phyloP scores from a whole-genome alignment of 2,888 invertebrate species.

The Agrenia bidenticulata region DNA sequence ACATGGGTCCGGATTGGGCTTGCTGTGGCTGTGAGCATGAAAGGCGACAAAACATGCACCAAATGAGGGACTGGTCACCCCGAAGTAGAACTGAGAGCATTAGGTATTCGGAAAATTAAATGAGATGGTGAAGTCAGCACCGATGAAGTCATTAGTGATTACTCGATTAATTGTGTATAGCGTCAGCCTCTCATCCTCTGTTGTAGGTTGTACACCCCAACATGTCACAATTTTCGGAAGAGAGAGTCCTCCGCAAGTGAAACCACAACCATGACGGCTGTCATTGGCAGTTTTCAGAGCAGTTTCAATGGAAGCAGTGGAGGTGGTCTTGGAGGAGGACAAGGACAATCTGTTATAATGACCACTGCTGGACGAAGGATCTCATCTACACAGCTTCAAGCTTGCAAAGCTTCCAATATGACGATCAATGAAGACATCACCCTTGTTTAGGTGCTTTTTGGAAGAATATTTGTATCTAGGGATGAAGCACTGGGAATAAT shows the following conservation, averaged over 20 bases:
- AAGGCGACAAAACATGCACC: constrained; percentile 26
- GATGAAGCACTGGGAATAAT: no score
- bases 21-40: constrained; percentile 30
- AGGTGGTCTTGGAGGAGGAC: no score
- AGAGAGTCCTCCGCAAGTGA: constrained; percentile 78
- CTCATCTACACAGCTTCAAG: constrained; percentile 22
- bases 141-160: no score
- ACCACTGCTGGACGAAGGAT: constrained; percentile 20
- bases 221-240: constrained; percentile 61
- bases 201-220: constrained; percentile 62
- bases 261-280: constrained; percentile 65
- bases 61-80: constrained; percentile 63
- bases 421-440: constrained; percentile 26
- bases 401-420: constrained; percentile 14
- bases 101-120: constrained; percentile 50
- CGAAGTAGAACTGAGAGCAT: constrained; percentile 56
- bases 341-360: constrained; percentile 12
- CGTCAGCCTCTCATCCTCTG: no score
- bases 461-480: no score
- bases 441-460: constrained; percentile 19
- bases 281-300: constrained; percentile 18
- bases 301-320: constrained; percentile 28
- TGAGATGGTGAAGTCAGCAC: no score
- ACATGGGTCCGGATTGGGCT: constrained; percentile 57
- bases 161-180: no score